Evolutionary conservation across 2,888 invertebrate genomes (phyloP).

Genomic region (Drosophila niveifrons): DNA sequence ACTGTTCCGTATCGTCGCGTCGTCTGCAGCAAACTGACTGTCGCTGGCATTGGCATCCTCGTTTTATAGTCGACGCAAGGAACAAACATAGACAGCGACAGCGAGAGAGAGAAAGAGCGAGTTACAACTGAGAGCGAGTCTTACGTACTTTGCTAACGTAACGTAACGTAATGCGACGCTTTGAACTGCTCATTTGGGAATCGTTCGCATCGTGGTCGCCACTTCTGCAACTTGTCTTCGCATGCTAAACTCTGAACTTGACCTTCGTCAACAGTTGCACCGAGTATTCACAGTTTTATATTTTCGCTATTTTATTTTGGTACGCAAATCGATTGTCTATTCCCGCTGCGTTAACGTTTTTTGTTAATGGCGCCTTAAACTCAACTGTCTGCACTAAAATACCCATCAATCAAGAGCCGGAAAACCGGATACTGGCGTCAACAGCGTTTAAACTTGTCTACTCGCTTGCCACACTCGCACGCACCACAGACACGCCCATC

Average conservation of each 20-base stretch:
- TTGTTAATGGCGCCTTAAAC: constrained; percentile 28
- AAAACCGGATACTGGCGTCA: constrained; percentile 33
- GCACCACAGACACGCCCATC: constrained; percentile 16
- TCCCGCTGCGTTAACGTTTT: constrained; percentile 29
- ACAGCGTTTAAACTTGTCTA: constrained; percentile 34
- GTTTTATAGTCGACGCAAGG: constrained; percentile 56
- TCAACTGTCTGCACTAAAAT: constrained; percentile 36
- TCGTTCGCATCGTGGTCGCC: constrained; percentile 1
- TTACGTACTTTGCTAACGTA: constrained; percentile 39
- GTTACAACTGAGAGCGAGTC: constrained; percentile 7
- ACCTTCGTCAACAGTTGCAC: constrained; percentile 72
- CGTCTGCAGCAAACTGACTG: constrained; percentile 70
- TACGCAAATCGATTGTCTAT: constrained; percentile 43
- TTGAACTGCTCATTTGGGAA: constrained; percentile 40
- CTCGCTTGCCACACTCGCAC: constrained; percentile 12
- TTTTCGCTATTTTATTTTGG: neutral
- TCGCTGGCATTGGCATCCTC: constrained; percentile 19
- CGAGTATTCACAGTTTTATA: neutral
- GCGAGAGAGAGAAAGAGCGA: constrained; percentile 12
- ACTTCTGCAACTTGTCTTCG: constrained; percentile 15
- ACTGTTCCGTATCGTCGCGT: constrained; percentile 51
- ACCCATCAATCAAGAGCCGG: constrained; percentile 62
- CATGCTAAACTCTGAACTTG: constrained; percentile 66
- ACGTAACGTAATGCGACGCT: constrained; percentile 12
- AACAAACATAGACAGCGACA: constrained; percentile 1